Base-by-base conservation (phyloP, 2,888 invertebrate species). In the Desoria tigrina region DNA sequence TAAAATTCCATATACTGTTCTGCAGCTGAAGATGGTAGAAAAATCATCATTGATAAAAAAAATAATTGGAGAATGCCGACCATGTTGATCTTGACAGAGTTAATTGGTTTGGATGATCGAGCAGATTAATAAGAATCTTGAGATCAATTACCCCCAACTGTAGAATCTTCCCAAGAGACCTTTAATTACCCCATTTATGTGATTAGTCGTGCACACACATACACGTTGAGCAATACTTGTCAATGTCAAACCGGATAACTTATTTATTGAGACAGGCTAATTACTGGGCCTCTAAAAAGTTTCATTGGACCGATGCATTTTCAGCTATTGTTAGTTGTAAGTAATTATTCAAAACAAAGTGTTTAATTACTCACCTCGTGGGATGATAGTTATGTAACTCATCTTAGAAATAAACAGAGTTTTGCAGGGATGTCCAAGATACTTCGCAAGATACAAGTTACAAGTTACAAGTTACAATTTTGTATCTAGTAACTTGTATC, bases 21-120 rank as follows among this genome's bases (percentile, higher is more conserved):
- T n/a, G n/a, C n/a, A n/a, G n/a, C n/a, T n/a, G n/a, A n/a, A n/a
- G n/a, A n/a, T n/a, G n/a, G n/a, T n/a, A n/a, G n/a, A n/a, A n/a
- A n/a, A n/a, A n/a, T n/a, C n/a, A n/a, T n/a, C n/a, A n/a, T n/a
- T n/a, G n/a, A n/a, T n/a, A n/a, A n/a, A n/a, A 32, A 32, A 32
- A 45, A 45, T 45, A 18, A 21, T 18, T 21, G 21, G 21, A 45
- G 45, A 21, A 16, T 45, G 45, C 45, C 45, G 45, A 45, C 4
- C 21, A 45, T 21, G 51, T 32, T 55, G 55, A 55, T 55, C 55
- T 55, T 55, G 55, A 55, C 55, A 28, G 32, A 55, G 55, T 18
- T 55, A 55, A 55, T 55, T 28, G 55, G 45, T n/a, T 45, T 6
- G 16, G 45, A 16, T 18, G 45, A 45, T 45, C 6, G n/a, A 16